These are phyloP conservation scores for Protaetia brevitarsis DNA, from an alignment of 1,140 invertebrate genomes.

Conservation along the genomic window DNA sequence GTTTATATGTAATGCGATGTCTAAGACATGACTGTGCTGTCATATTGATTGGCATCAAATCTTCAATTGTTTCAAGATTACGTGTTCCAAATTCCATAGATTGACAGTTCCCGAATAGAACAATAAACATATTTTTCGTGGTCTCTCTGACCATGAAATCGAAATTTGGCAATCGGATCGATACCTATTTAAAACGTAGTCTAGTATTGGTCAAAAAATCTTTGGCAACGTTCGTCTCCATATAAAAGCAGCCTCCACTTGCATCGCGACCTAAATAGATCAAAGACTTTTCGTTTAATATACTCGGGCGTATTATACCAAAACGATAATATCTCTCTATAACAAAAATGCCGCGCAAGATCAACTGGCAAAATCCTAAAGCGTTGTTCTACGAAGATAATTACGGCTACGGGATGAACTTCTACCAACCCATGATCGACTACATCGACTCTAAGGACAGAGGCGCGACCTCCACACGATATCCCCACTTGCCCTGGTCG, in stretches of 20 bases:
- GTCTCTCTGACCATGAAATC: not conserved
- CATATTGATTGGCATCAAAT: too few species aligned
- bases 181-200: not conserved
- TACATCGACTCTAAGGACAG: constrained; percentile 62
- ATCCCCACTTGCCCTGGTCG: constrained; percentile 69
- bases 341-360: constrained; percentile 1
- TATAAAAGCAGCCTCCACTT: constrained; percentile 34
- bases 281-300: constrained; percentile 21
- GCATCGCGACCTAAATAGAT: constrained; percentile 25
- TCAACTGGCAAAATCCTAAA: constrained; percentile 52
- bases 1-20: too few species aligned
- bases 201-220: constrained; percentile 5
- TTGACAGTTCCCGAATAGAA: not conserved
- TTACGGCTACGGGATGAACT: constrained; percentile 76
- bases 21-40: too few species aligned
- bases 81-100: too few species aligned
- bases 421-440: constrained; percentile 80
- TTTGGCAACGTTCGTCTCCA: not conserved
- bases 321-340: not conserved
- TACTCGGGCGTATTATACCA: not conserved
- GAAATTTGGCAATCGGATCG: not conserved
- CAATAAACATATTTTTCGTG: not conserved
- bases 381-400: constrained; percentile 72
- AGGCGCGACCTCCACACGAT: constrained; percentile 49
- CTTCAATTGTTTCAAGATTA: too few species aligned